Conservation (phyloP, 2,113 vertebrate species). For the Pelusios castaneus region DNA sequence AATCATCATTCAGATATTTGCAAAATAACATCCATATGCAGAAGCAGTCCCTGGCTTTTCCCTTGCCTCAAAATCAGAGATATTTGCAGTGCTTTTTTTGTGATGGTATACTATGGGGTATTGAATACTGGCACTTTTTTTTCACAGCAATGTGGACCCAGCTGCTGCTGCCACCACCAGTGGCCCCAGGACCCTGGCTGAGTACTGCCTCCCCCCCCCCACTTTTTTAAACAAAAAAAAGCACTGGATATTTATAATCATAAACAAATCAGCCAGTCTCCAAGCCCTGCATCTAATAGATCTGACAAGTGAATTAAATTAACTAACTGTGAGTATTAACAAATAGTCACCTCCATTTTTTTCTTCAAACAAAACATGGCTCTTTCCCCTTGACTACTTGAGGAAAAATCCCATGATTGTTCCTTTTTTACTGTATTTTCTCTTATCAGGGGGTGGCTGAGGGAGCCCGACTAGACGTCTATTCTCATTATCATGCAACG, state of each 20-base stretch:
- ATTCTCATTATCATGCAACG: not conserved
- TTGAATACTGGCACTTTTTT: too few species aligned
- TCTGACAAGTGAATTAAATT: not conserved
- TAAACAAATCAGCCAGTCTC: not conserved
- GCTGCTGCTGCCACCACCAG: too few species aligned
- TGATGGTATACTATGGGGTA: too few species aligned
- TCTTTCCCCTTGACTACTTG: not conserved
- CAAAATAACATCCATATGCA: constrained; percentile 28
- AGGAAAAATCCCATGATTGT: not conserved
- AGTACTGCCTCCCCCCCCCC: too few species aligned
- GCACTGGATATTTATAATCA: constrained; percentile 6
- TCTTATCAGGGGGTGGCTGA: not conserved
- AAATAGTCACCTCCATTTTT: not conserved
- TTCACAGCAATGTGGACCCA: too few species aligned
- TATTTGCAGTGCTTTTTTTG: too few species aligned
- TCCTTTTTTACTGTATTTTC: not conserved
- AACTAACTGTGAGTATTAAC: constrained; percentile 1
- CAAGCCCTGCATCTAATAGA: constrained; percentile 14
- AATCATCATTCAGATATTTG: constrained; percentile 48
- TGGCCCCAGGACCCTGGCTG: too few species aligned
- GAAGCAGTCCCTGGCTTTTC: constrained; percentile 1
- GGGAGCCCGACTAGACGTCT: not conserved
- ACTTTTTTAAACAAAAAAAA: too few species aligned
- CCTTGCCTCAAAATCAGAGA: constrained; percentile 27
- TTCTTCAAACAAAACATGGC: constrained; percentile 10